A percentile compares a stretch with the other conserved stretches of the same genome.
phyloP scores from a whole-genome alignment of 2,113 vertebrate species.

The Leucosticte australis region DNA sequence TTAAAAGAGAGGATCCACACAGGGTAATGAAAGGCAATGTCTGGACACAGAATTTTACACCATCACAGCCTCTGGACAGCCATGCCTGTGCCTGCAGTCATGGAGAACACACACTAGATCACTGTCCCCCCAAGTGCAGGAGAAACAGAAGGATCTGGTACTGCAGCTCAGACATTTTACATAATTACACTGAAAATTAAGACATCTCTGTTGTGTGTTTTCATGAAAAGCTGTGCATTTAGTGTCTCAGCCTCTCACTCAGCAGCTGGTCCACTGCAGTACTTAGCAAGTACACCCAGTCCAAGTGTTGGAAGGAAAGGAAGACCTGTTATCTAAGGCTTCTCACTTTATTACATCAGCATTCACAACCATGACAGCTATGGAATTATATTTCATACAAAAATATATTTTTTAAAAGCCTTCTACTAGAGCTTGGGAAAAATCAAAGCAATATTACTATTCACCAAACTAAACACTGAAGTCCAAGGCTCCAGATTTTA shows the following conservation, averaged over 20 bases:
- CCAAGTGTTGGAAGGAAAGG: too few species aligned
- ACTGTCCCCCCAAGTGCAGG: neutral
- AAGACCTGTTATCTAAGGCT: neutral
- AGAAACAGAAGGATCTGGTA: accelerated
- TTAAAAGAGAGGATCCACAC: neutral
- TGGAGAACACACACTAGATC: accelerated
- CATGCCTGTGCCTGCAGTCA: neutral
- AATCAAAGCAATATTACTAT: neutral
- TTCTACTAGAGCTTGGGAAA: neutral
- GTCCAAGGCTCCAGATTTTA: neutral
- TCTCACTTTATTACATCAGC: neutral
- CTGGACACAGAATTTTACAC: neutral
- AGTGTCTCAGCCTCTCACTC: neutral
- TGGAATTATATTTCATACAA: neutral
- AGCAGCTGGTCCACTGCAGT: neutral
- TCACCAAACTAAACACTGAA: accelerated
- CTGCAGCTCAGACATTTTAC: neutral
- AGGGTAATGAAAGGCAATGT: neutral
- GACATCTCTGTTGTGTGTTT: neutral
- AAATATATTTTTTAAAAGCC: neutral
- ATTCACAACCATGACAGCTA: accelerated
- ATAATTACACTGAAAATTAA: neutral
- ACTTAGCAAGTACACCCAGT: too few species aligned
- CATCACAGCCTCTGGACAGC: neutral
- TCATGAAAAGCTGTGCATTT: neutral